Conservation (phyloP, 2,888 invertebrate genomes). For the Disparrhopalites patrizii region DNA sequence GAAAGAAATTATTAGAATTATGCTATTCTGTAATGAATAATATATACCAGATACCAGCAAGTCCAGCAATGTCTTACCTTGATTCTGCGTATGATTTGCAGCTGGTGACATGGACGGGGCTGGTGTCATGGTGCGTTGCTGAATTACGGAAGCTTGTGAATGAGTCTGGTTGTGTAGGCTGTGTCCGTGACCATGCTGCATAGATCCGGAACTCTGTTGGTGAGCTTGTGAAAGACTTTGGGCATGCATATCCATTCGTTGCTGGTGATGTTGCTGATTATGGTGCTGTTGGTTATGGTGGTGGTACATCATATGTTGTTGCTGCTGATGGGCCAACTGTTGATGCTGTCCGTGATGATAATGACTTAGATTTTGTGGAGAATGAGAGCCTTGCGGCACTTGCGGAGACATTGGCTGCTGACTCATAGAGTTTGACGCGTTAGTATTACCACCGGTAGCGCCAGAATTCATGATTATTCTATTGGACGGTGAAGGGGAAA, state of each 20-base stretch:
- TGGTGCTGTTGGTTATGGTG: constrained; percentile 5
- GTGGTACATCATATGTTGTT: constrained; percentile 31
- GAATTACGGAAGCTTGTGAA: constrained; percentile 48
- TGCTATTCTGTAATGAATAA: constrained; percentile 6
- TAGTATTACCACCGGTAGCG: constrained; percentile 20
- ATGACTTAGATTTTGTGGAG: constrained; percentile 48
- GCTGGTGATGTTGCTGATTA: constrained; percentile 41
- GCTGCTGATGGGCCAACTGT: constrained; percentile 50
- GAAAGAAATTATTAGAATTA: neutral
- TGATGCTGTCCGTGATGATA: constrained; percentile 53
- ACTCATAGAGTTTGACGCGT: constrained; percentile 42
- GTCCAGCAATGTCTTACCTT: constrained; percentile 30
- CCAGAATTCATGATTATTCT: constrained; percentile 1
- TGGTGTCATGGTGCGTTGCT: constrained; percentile 43
- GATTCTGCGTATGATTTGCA: constrained; percentile 25
- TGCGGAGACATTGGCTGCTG: constrained; percentile 50
- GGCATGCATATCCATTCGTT: constrained; percentile 52
- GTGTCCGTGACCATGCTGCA: constrained; percentile 36
- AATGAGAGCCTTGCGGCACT: constrained; percentile 53
- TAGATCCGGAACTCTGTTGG: constrained; percentile 51
- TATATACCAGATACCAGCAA: too few relatives aligned
- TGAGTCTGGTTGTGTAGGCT: constrained; percentile 27
- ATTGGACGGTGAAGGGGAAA: constrained; percentile 43
- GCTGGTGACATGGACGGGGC: constrained; percentile 47
- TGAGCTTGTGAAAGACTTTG: constrained; percentile 53